A percentile compares a stretch with the other conserved stretches of the same genome.
Evolutionary conservation across 2,797 vertebrate species (phyloP).

Genomic region (Graptemys geographica): DNA sequence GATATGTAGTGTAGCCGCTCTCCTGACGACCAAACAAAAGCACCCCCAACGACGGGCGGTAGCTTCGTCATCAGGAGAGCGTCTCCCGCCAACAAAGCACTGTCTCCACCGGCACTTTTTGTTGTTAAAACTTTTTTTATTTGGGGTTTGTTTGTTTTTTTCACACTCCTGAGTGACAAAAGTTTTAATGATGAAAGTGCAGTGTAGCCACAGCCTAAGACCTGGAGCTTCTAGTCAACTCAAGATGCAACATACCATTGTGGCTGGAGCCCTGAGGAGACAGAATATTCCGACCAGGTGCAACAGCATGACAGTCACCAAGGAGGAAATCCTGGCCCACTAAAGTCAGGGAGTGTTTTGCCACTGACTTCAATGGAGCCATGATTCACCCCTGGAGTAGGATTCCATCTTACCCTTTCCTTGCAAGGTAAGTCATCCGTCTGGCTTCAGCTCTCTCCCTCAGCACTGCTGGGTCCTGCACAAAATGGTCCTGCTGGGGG

Average conservation of each 20-base stretch:
- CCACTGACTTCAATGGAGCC: neutral
- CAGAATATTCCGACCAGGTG: neutral
- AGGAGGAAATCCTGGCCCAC: neutral
- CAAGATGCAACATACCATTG: accelerated
- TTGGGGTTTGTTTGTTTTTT: too few species aligned
- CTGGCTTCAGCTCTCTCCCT: conserved; percentile 91
- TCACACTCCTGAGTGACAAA: too few species aligned
- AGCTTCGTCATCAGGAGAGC: too few species aligned
- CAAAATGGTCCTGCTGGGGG: conserved; percentile 88
- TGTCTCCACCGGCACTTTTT: too few species aligned
- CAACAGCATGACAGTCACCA: too few species aligned
- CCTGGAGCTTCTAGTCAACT: neutral
- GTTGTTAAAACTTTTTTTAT: too few species aligned
- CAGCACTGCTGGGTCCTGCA: conserved; percentile 94
- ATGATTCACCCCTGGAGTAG: neutral
- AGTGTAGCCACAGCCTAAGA: neutral
- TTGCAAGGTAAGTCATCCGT: conserved; percentile 87
- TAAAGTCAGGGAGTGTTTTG: neutral
- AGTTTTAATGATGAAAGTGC: too few species aligned
- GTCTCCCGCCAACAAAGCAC: too few species aligned
- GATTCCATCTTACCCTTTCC: conserved; percentile 86
- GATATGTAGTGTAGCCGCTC: too few species aligned
- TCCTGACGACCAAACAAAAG: too few species aligned
- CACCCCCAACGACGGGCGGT: too few species aligned
- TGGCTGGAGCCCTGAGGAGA: accelerated